Percentiles rank a stretch among this genome's conserved stretches.
These are phyloP conservation scores for Aldabrachelys gigantea DNA, from an alignment of 2,113 vertebrate species.

Conservation along the genomic window DNA sequence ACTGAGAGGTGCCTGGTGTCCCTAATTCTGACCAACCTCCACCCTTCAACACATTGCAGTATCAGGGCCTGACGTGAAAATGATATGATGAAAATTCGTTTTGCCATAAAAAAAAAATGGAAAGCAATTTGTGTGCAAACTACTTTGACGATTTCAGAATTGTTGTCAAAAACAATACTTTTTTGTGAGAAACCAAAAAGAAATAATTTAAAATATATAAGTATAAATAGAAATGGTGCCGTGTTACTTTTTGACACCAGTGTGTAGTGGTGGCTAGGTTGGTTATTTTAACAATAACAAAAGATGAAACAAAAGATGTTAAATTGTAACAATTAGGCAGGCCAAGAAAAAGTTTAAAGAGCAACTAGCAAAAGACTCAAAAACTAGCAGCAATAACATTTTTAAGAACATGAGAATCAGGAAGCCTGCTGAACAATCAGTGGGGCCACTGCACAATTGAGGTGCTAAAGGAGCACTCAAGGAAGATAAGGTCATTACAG, in stretches of 20 bases:
- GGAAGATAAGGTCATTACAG: not conserved
- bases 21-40: fast-evolving
- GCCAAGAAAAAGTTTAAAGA: not conserved
- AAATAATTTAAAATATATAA: not conserved
- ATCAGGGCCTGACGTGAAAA: not conserved
- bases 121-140: not conserved
- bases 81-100: not conserved
- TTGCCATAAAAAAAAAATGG: not conserved
- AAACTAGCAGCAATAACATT: not conserved
- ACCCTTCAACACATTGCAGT: not conserved
- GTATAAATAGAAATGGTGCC: not conserved
- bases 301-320: not conserved
- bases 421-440: not conserved
- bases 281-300: not conserved
- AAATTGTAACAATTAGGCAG: not conserved
- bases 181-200: not conserved
- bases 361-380: not conserved
- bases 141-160: not conserved
- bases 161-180: not conserved
- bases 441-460: too few species aligned
- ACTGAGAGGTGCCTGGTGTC: not conserved
- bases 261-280: not conserved
- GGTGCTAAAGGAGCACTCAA: not conserved
- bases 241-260: not conserved
- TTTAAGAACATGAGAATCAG: not conserved